Evolutionary conservation across 2,797 vertebrate genomes (phyloP).

Genomic region (Acanthurus leucopareius): DNA sequence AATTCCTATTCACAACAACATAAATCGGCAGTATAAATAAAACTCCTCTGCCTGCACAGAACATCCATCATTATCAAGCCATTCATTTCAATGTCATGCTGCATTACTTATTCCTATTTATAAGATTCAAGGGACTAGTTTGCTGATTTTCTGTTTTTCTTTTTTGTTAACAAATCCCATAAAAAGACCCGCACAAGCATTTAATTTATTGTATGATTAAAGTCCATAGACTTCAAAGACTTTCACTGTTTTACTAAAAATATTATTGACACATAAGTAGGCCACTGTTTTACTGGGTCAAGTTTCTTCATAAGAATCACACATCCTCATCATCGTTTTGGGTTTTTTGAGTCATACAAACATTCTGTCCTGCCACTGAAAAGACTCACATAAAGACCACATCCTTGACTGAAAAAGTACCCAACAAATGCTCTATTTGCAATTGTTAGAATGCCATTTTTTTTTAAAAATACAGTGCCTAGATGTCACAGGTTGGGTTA

Average conservation of each 20-base stretch:
- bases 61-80: conserved; percentile 17
- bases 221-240: no score
- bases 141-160: conserved; percentile 19
- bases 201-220: background rate
- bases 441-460: background rate
- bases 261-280: no score
- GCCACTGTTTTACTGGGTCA: no score
- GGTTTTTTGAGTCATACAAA: no score
- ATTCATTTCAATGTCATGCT: conserved; percentile 6
- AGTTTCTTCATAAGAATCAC: no score
- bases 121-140: conserved; percentile 7
- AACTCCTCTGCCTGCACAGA: conserved; percentile 7
- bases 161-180: background rate
- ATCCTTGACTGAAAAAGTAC: background rate
- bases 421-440: background rate
- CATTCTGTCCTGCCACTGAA: background rate
- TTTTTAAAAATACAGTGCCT: background rate
- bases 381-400: background rate
- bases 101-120: background rate
- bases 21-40: conserved; percentile 25
- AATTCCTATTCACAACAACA: conserved; percentile 34
- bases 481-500: background rate
- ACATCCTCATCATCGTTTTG: no score
- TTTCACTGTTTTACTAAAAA: no score
- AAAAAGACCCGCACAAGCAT: conserved; percentile 18